Conservation (phyloP, 2,888 invertebrate genomes). For the Sesia bembeciformis region DNA sequence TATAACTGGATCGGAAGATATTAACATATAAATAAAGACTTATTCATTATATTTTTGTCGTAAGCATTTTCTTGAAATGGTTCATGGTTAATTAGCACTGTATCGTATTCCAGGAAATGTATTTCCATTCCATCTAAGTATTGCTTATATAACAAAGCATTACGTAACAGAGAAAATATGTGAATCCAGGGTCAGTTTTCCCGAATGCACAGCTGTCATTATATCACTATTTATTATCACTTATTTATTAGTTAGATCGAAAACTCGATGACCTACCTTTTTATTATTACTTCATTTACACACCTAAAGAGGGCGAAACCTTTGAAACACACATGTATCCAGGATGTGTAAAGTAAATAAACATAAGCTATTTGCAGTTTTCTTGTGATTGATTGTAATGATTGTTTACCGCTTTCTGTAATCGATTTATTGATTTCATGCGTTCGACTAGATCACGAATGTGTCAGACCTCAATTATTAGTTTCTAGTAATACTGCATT, state of each 20-base stretch:
- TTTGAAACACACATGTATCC: background rate
- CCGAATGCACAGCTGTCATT: too few relatives aligned
- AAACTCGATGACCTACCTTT: background rate
- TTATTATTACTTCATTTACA: background rate
- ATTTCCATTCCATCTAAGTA: too few relatives aligned
- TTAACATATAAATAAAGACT: too few relatives aligned
- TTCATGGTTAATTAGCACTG: too few relatives aligned
- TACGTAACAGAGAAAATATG: too few relatives aligned
- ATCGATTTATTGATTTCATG: background rate
- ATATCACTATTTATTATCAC: too few relatives aligned
- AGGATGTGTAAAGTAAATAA: constrained; percentile 17
- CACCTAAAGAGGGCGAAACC: background rate
- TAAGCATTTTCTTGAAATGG: too few relatives aligned
- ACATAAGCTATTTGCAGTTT: constrained; percentile 10
- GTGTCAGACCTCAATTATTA: background rate
- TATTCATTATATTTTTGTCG: too few relatives aligned
- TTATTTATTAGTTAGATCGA: background rate
- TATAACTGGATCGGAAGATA: too few relatives aligned
- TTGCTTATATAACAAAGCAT: too few relatives aligned
- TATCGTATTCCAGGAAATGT: too few relatives aligned
- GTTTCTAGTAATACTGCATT: background rate
- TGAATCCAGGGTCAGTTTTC: too few relatives aligned
- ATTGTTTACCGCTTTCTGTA: background rate
- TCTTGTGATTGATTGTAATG: constrained; percentile 11
- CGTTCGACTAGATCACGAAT: background rate